A percentile compares a stretch with the other conserved stretches of the same genome.
Conservation (phyloP, 2,797 vertebrate genomes). For the Gymnoscopelus braueri region DNA sequence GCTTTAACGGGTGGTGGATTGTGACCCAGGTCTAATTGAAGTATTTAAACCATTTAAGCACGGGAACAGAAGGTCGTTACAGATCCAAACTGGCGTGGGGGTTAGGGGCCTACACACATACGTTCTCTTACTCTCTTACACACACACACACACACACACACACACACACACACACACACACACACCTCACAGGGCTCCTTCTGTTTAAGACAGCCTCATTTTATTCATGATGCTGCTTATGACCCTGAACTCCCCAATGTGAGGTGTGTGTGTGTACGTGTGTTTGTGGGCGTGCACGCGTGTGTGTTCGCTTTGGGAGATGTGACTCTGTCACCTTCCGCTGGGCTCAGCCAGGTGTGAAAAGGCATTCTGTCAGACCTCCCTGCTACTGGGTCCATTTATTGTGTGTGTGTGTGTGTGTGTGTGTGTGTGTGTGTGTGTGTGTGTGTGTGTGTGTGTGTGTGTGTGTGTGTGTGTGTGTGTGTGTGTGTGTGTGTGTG, state of each 20-base stretch:
- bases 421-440: slow-evolving; percentile 22
- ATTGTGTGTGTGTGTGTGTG: slow-evolving; percentile 38
- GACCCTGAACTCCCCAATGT: slow-evolving; percentile 82
- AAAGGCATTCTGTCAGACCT: slow-evolving; percentile 88
- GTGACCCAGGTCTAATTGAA: slow-evolving; percentile 83
- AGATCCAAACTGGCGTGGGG: slow-evolving; percentile 79
- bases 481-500: slow-evolving; percentile 5
- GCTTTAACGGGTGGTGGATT: slow-evolving; percentile 82
- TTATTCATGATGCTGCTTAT: slow-evolving; percentile 84
- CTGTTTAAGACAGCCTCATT: slow-evolving; percentile 81
- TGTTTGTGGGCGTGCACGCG: slow-evolving; percentile 47
- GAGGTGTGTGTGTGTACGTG: slow-evolving; percentile 58
- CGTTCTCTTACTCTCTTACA: slow-evolving; percentile 31
- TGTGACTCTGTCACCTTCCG: slow-evolving; percentile 84
- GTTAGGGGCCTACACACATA: slow-evolving; percentile 62
- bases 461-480: slow-evolving; percentile 1
- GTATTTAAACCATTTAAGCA: slow-evolving; percentile 82
- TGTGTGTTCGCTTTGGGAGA: slow-evolving; percentile 75
- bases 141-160: slow-evolving; percentile 17
- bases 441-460: slow-evolving; percentile 20
- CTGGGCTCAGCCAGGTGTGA: slow-evolving; percentile 87
- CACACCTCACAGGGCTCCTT: slow-evolving; percentile 52
- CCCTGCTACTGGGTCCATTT: slow-evolving; percentile 81
- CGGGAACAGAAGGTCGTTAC: slow-evolving; percentile 83
- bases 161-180: neutral